phyloP scores from a whole-genome alignment of 2,797 vertebrate genomes.

The Gambelia wislizenii region DNA sequence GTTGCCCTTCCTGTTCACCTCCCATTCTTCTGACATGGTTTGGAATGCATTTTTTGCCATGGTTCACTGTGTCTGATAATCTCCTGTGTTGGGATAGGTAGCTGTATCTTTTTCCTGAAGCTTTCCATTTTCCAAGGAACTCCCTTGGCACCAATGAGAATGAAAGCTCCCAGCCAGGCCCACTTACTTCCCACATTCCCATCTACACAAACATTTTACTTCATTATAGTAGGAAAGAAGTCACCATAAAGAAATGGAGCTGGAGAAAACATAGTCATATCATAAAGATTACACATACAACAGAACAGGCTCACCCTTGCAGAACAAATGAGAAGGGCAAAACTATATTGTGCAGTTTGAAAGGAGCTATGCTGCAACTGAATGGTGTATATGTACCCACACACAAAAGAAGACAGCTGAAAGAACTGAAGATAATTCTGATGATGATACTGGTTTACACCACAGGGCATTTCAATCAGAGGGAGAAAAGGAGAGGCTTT shows the following conservation, averaged over 20 bases:
- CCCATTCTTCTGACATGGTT: too few species aligned
- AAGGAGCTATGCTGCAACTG: neutral
- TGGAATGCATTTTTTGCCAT: too few species aligned
- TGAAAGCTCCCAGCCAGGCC: neutral
- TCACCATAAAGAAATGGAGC: neutral
- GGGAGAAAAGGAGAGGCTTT: constrained; percentile 46
- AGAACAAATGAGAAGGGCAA: neutral
- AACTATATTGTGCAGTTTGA: neutral
- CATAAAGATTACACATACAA: neutral
- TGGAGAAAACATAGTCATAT: neutral
- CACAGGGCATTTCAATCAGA: constrained; percentile 33
- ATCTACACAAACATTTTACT: neutral
- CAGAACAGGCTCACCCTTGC: neutral
- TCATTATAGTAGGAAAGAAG: neutral
- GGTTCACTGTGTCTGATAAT: too few species aligned
- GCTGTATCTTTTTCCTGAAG: neutral
- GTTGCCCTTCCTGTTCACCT: too few species aligned
- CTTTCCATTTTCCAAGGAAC: neutral
- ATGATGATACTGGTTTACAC: constrained; percentile 32
- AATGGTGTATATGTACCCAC: neutral
- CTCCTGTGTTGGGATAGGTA: neutral
- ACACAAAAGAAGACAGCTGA: neutral
- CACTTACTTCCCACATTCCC: neutral
- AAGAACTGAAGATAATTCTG: constrained; percentile 19
- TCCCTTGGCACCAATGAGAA: neutral